Evolutionary conservation across 2,113 vertebrate genomes (phyloP), one percentile per base, ranked within the genome.

Genomic region (Terrapene triunguis): DNA sequence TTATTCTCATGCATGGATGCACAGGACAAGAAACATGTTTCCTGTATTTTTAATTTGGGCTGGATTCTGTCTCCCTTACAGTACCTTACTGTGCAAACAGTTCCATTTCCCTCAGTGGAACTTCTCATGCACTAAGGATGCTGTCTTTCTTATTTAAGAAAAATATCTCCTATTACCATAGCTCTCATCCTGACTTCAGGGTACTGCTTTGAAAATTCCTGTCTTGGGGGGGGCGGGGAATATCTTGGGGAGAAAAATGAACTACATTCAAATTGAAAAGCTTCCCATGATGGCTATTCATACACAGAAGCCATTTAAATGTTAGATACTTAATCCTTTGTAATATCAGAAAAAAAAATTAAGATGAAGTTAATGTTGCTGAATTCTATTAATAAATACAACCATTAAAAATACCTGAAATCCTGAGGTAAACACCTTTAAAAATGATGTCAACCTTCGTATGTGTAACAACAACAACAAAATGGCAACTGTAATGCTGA

Each of bases 1-100:
- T 32, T 65, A 65, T 5, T 65, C 59, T 65, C 11, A 65, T 35
- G 59, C 59, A 14, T 65, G 29, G 29, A 65, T 62, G 35, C 10
- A 65, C 81, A 83, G 90, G n/a, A 54, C 47, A 95, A 95, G 79
- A 95, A 93, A 86, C 25, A 47, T 44, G n/a, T 87, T 85, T 83
- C 29, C 90, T 78, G 21, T 89, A 0, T 85, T 42, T 93, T 92
- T 94, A 38, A 93, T 25, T 69, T 88, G 85, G 14, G 42, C 44
- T 85, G 80, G 59, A 51, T 72, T 82, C 54, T 86, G 85, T 44
- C 47, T 19, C 90, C 87, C 44, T 89, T 17, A 24, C 4, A 82
- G 55, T 51, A 84, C 88, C 48, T 19, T 83, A 90, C 57, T 93
- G 17, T 74, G 57, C 54, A 90, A 80, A n/a, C 59, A 47, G 21